Percentiles rank a stretch among this genome's conserved stretches.
Evolutionary conservation across 2,797 vertebrate species (phyloP).

Genomic region (Podarcis lilfordi): DNA sequence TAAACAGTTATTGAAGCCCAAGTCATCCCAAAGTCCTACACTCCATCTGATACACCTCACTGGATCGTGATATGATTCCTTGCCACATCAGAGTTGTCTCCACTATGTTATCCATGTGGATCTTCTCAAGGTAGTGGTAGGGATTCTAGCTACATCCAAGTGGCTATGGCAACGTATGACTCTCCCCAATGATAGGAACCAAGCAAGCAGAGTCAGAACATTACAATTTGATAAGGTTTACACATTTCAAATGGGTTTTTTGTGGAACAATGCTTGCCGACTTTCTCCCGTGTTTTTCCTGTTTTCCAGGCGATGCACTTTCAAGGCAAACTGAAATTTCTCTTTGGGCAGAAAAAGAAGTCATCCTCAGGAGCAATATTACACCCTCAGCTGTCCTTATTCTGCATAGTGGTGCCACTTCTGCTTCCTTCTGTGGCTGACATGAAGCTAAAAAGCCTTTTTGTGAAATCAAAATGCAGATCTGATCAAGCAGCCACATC

Average conservation of each 20-base stretch:
- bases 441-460: conserved; percentile 87
- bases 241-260: background rate
- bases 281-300: conserved; percentile 1
- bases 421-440: conserved; percentile 84
- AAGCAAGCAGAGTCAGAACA: background rate
- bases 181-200: background rate
- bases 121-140: background rate
- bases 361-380: conserved; percentile 80
- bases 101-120: background rate
- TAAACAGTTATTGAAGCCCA: background rate
- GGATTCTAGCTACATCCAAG: background rate
- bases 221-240: rapidly evolving
- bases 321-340: conserved; percentile 92
- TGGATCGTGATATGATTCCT: background rate
- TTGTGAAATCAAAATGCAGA: conserved; percentile 87
- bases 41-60: background rate
- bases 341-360: conserved; percentile 93
- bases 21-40: background rate
- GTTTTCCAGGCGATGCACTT: conserved; percentile 92
- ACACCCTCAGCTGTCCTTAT: conserved; percentile 90
- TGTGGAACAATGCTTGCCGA: background rate
- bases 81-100: background rate
- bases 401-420: conserved; percentile 91
- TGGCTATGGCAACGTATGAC: background rate
- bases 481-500: conserved; percentile 59